Conservation (phyloP, 2,888 invertebrate genomes). For the Disparrhopalites patrizii region DNA sequence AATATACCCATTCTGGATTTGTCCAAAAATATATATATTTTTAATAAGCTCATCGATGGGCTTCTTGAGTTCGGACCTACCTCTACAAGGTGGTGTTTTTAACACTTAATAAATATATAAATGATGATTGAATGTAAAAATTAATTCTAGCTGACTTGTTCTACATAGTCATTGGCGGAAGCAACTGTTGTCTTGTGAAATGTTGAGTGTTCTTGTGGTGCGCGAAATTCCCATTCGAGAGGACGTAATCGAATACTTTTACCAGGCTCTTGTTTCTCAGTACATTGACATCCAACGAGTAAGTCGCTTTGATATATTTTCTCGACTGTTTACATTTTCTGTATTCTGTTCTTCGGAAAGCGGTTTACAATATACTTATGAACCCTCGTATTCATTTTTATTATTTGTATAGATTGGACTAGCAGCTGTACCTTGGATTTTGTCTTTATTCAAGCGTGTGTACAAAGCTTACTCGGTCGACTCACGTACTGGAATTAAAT, state of each 20-base stretch:
- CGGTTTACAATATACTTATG: background rate
- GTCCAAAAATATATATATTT: conserved; percentile 3
- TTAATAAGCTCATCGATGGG: conserved; percentile 20
- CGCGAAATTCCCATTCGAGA: conserved; percentile 37
- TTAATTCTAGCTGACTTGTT: background rate
- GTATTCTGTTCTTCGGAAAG: background rate
- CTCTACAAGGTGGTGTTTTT: conserved; percentile 10
- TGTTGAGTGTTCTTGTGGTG: conserved; percentile 45
- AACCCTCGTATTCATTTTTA: background rate
- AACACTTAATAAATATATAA: too few relatives aligned
- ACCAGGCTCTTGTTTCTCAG: conserved; percentile 39
- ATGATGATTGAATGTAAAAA: background rate
- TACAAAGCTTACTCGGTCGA: conserved; percentile 35
- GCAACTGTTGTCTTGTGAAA: conserved; percentile 43
- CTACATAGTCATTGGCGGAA: conserved; percentile 46
- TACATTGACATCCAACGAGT: conserved; percentile 45
- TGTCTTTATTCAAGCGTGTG: conserved; percentile 44
- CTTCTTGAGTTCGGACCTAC: conserved; percentile 23
- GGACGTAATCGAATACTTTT: conserved; percentile 42
- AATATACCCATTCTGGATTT: conserved; percentile 5
- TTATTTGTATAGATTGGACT: conserved; percentile 39
- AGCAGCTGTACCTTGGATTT: conserved; percentile 40
- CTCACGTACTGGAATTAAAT: conserved; percentile 37
- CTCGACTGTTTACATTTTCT: too few relatives aligned
- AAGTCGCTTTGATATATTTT: conserved; percentile 14